Base-by-base conservation (phyloP, 2,797 vertebrate species). In the Phylloscopus collybita region DNA sequence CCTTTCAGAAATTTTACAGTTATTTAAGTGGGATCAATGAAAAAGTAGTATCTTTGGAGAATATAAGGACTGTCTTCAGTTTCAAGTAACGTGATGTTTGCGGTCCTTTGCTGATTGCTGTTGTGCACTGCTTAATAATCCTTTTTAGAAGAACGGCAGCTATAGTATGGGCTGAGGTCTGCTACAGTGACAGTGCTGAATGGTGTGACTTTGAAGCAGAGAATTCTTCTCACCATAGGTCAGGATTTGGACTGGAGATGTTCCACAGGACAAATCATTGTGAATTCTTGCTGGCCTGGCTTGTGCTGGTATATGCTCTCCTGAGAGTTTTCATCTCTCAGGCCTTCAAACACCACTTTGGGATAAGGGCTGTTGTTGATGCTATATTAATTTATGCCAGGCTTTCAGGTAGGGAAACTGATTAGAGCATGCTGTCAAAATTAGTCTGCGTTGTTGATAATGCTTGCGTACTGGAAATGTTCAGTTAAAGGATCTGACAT, bases 81-180 rank as follows among this genome's bases (percentile, higher is more conserved):
- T 95, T 92, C 69, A 80, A 61, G 45, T 54, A 82, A 51, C 25
- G 29, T 38, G 7, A 6, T 51, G 11, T 78, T 90, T 85, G 22
- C 34, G 51, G 44, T 80, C 49, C 26, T 90, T 81, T 86, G 19
- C 27, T 45, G 36, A 9, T n/a, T 1, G 1, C n/a, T 22, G 11
- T 56, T 32, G 10, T 74, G 18, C 51, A 19, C 34, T 76, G 51
- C 27, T 65, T 59, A 56, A 16, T 80, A 65, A 47, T 84, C 17
- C 6, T 34, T 50, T 69, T 30, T 65, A 66, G 30, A 72, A 74
- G 49, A 30, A 40, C 4, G 29, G 44, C 14, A 27, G 20, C 22
- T 50, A 0, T n/a, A 73, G 15, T 34, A 21, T 3, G 0, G 3
- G 9, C 17, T 6, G 6, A 14, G 3, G 40, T 60, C 44, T 76